Conservation (phyloP, 2,888 invertebrate genomes). For the Acrobasis suavella region DNA sequence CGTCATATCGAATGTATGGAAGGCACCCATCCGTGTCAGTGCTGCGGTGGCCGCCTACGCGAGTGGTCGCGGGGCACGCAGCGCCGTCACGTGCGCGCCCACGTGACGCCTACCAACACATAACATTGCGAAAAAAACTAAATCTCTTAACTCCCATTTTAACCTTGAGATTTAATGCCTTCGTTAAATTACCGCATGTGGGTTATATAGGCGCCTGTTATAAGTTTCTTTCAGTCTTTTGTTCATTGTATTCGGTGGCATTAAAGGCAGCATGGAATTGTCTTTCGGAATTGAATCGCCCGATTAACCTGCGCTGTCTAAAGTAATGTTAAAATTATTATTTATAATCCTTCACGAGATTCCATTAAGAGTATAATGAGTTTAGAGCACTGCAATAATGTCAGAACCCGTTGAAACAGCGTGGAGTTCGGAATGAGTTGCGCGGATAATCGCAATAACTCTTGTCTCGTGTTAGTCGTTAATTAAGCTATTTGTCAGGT, state of each 20-base stretch:
- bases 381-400: conserved; percentile 40
- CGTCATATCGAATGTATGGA: conserved; percentile 40
- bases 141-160: conserved; percentile 65
- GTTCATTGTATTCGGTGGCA: conserved; percentile 60
- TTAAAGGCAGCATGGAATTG: conserved; percentile 35
- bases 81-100: conserved; percentile 76
- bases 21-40: conserved; percentile 52
- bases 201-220: conserved; percentile 57
- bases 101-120: conserved; percentile 73
- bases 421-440: conserved; percentile 46
- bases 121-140: conserved; percentile 77
- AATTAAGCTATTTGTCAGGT: conserved; percentile 82
- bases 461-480: conserved; percentile 72
- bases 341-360: conserved; percentile 34
- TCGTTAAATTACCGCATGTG: conserved; percentile 70
- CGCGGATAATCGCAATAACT: conserved; percentile 69
- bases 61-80: conserved; percentile 59
- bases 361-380: conserved; percentile 46
- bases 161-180: conserved; percentile 78
- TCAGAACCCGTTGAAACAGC: conserved; percentile 34
- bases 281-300: conserved; percentile 34
- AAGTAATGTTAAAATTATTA: conserved; percentile 22
- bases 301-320: conserved; percentile 17
- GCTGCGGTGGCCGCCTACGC: conserved; percentile 68
- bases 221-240: conserved; percentile 59